Conservation (phyloP, 2,797 vertebrate species). For the Hapalemur alaotrensis region DNA sequence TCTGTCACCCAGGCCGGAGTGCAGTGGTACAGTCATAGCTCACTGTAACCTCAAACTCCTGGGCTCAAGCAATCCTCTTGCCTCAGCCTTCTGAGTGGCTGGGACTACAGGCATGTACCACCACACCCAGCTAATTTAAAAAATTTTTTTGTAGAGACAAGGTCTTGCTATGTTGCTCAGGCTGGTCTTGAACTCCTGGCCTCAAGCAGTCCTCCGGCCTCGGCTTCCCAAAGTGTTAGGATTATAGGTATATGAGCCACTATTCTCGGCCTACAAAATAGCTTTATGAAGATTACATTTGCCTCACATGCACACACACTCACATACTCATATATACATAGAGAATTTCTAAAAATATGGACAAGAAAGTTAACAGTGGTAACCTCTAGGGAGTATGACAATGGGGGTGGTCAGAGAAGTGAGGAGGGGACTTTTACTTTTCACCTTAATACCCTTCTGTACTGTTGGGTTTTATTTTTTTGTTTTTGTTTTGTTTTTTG, state of each 20-base stretch:
- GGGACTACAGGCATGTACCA: not conserved
- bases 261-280: not conserved
- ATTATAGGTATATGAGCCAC: not conserved
- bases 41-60: not conserved
- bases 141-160: not conserved
- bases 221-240: not conserved
- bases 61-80: not conserved
- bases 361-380: not conserved
- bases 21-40: not conserved
- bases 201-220: not conserved
- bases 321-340: not conserved
- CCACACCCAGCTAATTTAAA: not conserved
- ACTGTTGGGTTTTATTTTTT: not conserved
- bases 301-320: not conserved
- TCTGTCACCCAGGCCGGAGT: not conserved
- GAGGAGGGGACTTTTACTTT: not conserved
- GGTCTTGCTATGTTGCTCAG: not conserved
- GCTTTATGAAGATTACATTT: slow-evolving; percentile 38
- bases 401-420: not conserved
- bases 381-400: not conserved
- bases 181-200: not conserved
- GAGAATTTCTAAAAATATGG: not conserved
- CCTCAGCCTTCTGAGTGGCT: not conserved
- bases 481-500: not conserved
- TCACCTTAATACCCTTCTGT: not conserved